Base-by-base conservation (phyloP, 2,888 invertebrate genomes). In the Glaucopsyche alexis region DNA sequence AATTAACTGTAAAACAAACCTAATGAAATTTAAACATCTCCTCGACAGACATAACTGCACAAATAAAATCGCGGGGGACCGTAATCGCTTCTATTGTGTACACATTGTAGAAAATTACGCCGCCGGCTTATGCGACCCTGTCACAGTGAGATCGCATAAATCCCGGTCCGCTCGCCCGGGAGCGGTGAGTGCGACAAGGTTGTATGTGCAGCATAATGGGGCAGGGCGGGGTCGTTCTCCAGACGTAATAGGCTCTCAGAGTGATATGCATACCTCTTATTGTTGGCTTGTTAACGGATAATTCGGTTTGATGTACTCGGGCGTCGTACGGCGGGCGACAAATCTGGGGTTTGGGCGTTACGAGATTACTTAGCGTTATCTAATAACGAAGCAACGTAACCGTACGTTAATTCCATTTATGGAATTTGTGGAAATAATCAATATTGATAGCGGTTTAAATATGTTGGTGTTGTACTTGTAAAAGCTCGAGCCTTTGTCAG, bases 1-100 rank as follows among this genome's bases (percentile, higher is more conserved):
- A 93, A 92, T 93, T 92, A 93, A 93, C 91, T 93, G 93, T 92
- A 93, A 93, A 93, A 93, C 92, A 93, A 93, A 92, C 92, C 93
- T 91, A 93, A 93, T 92, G 91, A 91, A 92, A 93, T 93, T 92
- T 92, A 92, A 92, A 93, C 92, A 92, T 92, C 91, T 91, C 88
- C 86, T 87, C 86, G 86, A 83, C 88, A 86, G 88, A 87, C 90
- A 91, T 93, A 92, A 91, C 90, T 88, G 89, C 86, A 90, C 91
- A 90, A 92, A 93, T 92, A 91, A 91, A 93, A 91, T 91, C 86
- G 88, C 87, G 84, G 83, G 91, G 91, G 91, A 88, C 89, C 88
- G 83, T 87, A 91, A 92, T 91, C 89, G 90, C 85, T 86, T 87
- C 88, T 83, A 90, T 91, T 91, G 90, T 92, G 84, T 89, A 87